phyloP scores from a whole-genome alignment of 92 coral and sea anemone genomes.

The Bergia sp. region DNA sequence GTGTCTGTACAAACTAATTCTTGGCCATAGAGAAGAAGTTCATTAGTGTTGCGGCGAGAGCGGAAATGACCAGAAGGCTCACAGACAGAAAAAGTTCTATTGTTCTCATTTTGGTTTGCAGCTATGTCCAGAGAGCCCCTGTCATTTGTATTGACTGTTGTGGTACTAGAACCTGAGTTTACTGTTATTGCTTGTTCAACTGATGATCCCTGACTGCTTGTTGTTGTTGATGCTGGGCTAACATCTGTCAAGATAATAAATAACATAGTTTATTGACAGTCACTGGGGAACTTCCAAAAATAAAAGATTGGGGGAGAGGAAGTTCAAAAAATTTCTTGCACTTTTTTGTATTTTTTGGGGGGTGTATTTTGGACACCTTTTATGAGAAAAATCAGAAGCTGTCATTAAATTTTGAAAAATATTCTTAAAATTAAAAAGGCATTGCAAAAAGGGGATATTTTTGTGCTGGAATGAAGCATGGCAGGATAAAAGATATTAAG shows the following conservation, averaged over 20 bases:
- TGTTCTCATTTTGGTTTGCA: not conserved
- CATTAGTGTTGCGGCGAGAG: constrained; percentile 78
- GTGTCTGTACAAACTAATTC: constrained; percentile 87
- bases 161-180: not conserved
- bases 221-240: constrained; percentile 33
- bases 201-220: constrained; percentile 43
- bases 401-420: too few relatives aligned
- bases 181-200: constrained; percentile 23
- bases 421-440: too few relatives aligned
- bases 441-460: too few relatives aligned
- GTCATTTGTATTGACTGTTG: not conserved
- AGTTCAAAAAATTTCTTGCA: not conserved
- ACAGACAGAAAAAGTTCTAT: constrained; percentile 2
- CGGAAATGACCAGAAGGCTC: not conserved
- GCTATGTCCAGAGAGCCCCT: not conserved
- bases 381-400: too few relatives aligned
- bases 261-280: not conserved
- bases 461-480: too few relatives aligned
- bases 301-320: not conserved
- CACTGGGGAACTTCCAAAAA: not conserved
- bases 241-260: constrained; percentile 8
- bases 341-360: too few relatives aligned
- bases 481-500: too few relatives aligned
- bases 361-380: too few relatives aligned
- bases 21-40: constrained; percentile 82